Evolutionary conservation across 2,113 vertebrate genomes (phyloP), one percentile per base, ranked within the genome.

Genomic region (Ictalurus punctatus): DNA sequence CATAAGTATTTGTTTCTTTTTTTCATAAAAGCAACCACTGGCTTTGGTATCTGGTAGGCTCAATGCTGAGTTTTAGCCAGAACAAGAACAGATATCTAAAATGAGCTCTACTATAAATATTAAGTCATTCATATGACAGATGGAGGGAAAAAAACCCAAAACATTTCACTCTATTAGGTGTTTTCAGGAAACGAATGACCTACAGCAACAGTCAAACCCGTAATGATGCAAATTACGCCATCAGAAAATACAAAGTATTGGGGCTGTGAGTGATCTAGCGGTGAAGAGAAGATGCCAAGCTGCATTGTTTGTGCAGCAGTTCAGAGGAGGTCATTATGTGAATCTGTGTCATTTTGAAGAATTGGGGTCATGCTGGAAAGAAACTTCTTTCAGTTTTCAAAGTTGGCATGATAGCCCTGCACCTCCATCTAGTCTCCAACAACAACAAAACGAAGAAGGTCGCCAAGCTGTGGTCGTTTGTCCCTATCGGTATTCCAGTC

Each of bases 281-380:
- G 37, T 83, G 34, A 63, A 27, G 58, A 16, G 13, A 17, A 25
- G 52, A 81, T 81, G 48, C 48, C 78, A 80, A 17, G 78, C 27
- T 81, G 78, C 16, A 30, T 3, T 19, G 78, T 56, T 56, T 81
- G 48, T 56, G 78, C 23, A 27, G 76, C 17, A 17, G 48, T 30
- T 30, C 78, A 56, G 27, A 10, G 14, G 6, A 81, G 78, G 17
- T 83, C 34, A 40, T 63, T 25, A 63, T 63, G 19, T 83, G 21
- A 25, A 63, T 27, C 30, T 23, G 56, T 37, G 21, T 56, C 17
- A 83, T 61, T 25, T 34, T 83, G 58, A 83, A 83, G 21, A 63
- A 83, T 63, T 40, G 58, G 21, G 56, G 21, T 83, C 81, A 83
- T 61, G 25, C 21, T 61, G 78, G 78, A 30, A 56, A 81, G 78